Base-by-base conservation (phyloP, 1,140 invertebrate species). In the Drosophila ananassae region DNA sequence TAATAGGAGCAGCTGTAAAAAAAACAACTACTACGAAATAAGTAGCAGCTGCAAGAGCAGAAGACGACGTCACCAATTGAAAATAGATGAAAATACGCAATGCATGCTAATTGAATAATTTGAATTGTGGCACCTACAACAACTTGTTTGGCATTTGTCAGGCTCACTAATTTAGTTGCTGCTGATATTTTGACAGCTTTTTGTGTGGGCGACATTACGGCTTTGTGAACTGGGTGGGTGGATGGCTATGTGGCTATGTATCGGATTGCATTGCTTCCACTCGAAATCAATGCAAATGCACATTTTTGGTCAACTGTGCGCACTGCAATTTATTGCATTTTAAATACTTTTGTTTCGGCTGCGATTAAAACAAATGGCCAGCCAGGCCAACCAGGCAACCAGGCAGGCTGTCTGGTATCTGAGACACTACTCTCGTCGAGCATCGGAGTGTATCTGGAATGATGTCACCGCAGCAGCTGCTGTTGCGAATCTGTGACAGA, bases 81-180 rank as follows among this genome's bases (percentile, higher is more conserved):
- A 89, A 89, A 89, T 89, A 89, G 85, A 85, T 78, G 77, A 85
- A 89, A 74, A 90, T 80, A 89, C 85, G 85, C 84, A 89, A 80
- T 80, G 82, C 83, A 87, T 87, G 84, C 84, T 89, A 87, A 87
- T 89, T 87, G 83, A 89, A 89, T 87, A 83, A 89, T 82, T 82
- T 68, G 83, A 87, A 81, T 89, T 89, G 83, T 89, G 76, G 83
- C 83, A 87, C 82, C 82, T 89, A 85, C 81, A 77, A 85, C 77
- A 58, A 62, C 77, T 61, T 66, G 69, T 64, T 76, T 84, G 73
- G 78, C 73, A 80, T 79, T 79, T 79, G 77, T 79, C 77, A 79
- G 60, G 57, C 55, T 61, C 57, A 69, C 77, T 85, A 87, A 87
- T 87, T 87, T 85, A 79, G 82, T 75, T 78, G 73, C 73, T 72